A percentile compares a stretch with the other conserved stretches of the same genome.
These are phyloP conservation scores for Alviniconcha marisindica DNA, from an alignment of 1,140 invertebrate genomes.

Conservation along the genomic window DNA sequence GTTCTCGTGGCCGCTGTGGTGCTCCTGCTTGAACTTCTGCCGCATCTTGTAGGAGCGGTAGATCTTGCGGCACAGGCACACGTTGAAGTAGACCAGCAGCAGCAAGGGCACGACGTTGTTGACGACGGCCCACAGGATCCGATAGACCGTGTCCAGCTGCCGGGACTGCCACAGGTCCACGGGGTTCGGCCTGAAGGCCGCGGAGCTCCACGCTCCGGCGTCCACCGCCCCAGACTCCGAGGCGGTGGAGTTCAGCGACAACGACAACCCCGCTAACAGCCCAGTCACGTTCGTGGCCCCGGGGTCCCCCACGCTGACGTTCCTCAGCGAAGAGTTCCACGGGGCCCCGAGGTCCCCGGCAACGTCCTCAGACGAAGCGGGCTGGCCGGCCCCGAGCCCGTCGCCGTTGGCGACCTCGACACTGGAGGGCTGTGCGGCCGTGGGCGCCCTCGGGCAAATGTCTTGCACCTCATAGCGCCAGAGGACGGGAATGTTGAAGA, in stretches of 20 bases:
- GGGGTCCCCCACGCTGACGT: neutral
- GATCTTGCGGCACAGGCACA: conserved; percentile 68
- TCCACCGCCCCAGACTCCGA: neutral
- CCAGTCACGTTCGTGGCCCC: neutral
- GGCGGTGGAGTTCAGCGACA: neutral
- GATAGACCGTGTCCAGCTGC: conserved; percentile 64
- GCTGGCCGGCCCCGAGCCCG: neutral
- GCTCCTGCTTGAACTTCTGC: conserved; percentile 61
- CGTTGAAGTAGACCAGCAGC: conserved; percentile 70
- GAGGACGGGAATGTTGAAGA: conserved; percentile 72
- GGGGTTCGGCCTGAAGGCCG: conserved; percentile 10
- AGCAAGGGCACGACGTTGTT: conserved; percentile 73
- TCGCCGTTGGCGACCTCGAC: neutral
- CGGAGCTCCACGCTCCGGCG: neutral
- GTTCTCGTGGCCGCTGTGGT: conserved; percentile 46
- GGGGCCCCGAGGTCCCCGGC: no score
- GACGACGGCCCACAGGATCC: conserved; percentile 69
- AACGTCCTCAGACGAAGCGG: no score
- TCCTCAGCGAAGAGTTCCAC: no score
- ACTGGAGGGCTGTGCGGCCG: neutral
- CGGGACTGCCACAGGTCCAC: conserved; percentile 30
- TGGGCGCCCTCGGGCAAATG: conserved; percentile 36
- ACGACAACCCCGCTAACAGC: neutral
- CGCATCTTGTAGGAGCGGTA: conserved; percentile 70
- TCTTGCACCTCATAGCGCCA: conserved; percentile 66